Evolutionary conservation across 2,888 invertebrate species (phyloP).

Genomic region (Coelinius sp.): DNA sequence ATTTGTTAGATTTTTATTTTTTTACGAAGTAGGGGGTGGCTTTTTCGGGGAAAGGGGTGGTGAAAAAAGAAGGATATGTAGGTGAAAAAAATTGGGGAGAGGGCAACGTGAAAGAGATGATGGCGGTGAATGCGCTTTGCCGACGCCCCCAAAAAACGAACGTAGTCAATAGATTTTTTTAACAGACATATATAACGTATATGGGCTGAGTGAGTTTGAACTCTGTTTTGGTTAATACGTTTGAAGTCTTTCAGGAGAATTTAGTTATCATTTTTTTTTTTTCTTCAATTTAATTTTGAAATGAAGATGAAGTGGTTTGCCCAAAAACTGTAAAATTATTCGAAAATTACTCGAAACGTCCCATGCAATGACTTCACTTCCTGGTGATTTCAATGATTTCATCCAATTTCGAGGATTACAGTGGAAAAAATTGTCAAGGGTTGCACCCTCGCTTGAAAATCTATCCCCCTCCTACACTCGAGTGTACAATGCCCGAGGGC

Average conservation of each 20-base stretch:
- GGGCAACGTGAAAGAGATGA: slow-evolving; percentile 45
- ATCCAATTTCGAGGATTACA: not conserved
- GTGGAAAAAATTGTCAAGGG: slow-evolving; percentile 10
- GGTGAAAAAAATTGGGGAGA: slow-evolving; percentile 37
- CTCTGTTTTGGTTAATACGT: not conserved
- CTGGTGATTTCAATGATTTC: not conserved
- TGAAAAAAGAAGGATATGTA: slow-evolving; percentile 33
- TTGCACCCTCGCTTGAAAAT: slow-evolving; percentile 6
- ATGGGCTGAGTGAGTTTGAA: slow-evolving; percentile 2
- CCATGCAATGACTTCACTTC: not conserved
- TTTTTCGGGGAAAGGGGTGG: slow-evolving; percentile 30
- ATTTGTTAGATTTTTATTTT: not conserved
- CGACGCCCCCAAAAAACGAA: slow-evolving; percentile 32
- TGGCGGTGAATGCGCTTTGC: slow-evolving; percentile 41
- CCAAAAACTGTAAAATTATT: not conserved
- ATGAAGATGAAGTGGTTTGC: too few species aligned
- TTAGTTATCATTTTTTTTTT: not conserved
- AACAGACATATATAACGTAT: slow-evolving; percentile 11
- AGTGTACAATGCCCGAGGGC: not conserved
- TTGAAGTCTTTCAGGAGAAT: not conserved
- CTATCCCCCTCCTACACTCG: not conserved
- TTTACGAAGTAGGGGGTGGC: slow-evolving; percentile 48
- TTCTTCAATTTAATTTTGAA: too few species aligned
- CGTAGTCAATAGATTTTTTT: slow-evolving; percentile 38
- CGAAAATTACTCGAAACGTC: not conserved